These are phyloP conservation scores for Heliconius melpomene DNA, from an alignment of 1,140 invertebrate species.

Conservation along the genomic window DNA sequence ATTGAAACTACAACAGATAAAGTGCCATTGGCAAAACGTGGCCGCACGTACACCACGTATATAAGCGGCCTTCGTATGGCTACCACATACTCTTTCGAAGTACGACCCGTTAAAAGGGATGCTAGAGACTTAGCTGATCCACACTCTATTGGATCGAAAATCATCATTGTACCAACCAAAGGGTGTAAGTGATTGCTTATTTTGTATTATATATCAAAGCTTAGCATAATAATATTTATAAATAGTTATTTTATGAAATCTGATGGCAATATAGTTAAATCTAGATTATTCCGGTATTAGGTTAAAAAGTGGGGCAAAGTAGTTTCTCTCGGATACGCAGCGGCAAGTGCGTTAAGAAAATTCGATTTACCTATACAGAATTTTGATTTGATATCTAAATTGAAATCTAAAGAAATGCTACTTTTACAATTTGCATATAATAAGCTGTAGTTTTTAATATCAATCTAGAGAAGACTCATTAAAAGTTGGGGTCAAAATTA, in stretches of 20 bases:
- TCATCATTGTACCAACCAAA: constrained; percentile 88
- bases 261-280: neutral
- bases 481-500: too few species aligned
- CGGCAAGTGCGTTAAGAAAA: neutral
- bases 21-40: constrained; percentile 46
- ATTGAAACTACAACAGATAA: constrained; percentile 53
- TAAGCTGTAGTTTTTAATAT: neutral
- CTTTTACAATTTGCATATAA: neutral
- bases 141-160: constrained; percentile 76
- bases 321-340: constrained; percentile 21
- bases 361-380: constrained; percentile 9
- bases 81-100: constrained; percentile 89
- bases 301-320: constrained; percentile 21
- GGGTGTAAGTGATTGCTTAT: constrained; percentile 84
- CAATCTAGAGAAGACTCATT: too few species aligned
- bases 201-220: too few species aligned
- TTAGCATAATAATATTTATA: too few species aligned
- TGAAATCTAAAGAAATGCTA: neutral
- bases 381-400: constrained; percentile 19
- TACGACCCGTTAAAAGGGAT: constrained; percentile 81
- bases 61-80: constrained; percentile 87
- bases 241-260: neutral
- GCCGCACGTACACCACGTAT: constrained; percentile 79
- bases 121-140: constrained; percentile 70
- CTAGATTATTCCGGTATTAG: constrained; percentile 15